Evolutionary conservation across 2,113 vertebrate genomes (phyloP), one percentile per base, ranked within the genome.

Genomic region (Tragelaphus strepsiceros): DNA sequence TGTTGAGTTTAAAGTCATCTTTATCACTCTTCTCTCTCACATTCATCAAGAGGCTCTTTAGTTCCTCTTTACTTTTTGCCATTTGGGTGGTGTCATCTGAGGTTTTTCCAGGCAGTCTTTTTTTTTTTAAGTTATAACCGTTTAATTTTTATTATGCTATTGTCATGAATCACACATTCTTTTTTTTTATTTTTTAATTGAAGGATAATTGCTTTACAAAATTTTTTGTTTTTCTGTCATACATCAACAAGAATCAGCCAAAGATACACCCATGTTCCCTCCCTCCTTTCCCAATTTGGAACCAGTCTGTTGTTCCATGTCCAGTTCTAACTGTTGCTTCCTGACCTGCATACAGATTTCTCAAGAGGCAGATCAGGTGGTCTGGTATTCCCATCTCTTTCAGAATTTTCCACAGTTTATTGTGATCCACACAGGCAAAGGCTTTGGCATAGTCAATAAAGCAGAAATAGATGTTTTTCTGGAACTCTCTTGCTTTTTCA

Each of bases 401-500:
- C 24, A 59, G 58, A 59, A 59, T 59, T 59, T n/a, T 64, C 15
- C 30, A 30, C 13, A 64, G 62, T 64, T 64, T 17, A 64, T 64
- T n/a, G 15, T n/a, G 62, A 64, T 64, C 62, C 30, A 64, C 3
- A 8, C 15, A n/a, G 62, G 17, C 62, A 64, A 64, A 64, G 15
- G 30, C 30, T n/a, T n/a, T 64, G 62, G 30, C 30, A n/a, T 64
- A 64, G 62, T 64, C 30, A 26, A 5, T 59, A 64, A 64, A 64
- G 7, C 62, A 64, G 62, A 64, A n/a, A 8, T 32, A n/a, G 3
- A 2, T 64, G 30, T 64, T 64, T 64, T 64, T 64, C 30, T n/a
- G 7, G 30, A 64, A 64, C 30, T n/a, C 30, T 64, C 0, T n/a
- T n/a, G 62, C 62, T 64, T 64, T 64, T 64, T 9, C 0, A 0